Conservation (phyloP, 2,888 invertebrate species). For the Syrphus vitripennis region DNA sequence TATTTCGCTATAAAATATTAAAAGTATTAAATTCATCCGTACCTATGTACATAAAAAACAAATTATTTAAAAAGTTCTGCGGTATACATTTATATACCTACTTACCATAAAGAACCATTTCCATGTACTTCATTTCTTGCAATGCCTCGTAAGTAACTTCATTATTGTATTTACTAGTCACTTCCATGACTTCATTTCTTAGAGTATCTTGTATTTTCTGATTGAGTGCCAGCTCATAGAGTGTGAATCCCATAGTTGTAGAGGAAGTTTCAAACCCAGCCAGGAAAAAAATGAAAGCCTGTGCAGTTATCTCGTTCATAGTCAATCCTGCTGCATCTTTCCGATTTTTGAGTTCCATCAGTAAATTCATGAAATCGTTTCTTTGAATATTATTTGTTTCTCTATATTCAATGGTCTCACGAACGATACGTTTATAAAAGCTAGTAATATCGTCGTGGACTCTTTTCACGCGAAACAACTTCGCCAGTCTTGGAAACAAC, state of each 20-base stretch:
- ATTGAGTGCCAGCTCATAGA: conserved; percentile 77
- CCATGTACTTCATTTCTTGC: conserved; percentile 76
- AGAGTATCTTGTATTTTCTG: conserved; percentile 75
- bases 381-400: conserved; percentile 80
- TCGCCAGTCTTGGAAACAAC: conserved; percentile 75
- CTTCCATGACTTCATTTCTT: conserved; percentile 74
- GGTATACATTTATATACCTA: not conserved
- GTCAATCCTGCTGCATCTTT: conserved; percentile 72
- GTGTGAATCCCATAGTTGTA: conserved; percentile 83
- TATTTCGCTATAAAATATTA: too few relatives aligned
- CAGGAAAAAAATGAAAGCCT: conserved; percentile 77
- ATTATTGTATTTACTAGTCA: conserved; percentile 71
- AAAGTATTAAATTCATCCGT: not conserved
- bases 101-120: conserved; percentile 77
- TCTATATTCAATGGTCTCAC: conserved; percentile 79
- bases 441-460: conserved; percentile 75
- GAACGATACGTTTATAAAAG: conserved; percentile 81
- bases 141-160: conserved; percentile 76
- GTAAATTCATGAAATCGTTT: conserved; percentile 83
- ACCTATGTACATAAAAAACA: too few relatives aligned
- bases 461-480: conserved; percentile 73
- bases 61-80: too few relatives aligned
- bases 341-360: conserved; percentile 82
- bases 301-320: conserved; percentile 77
- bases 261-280: conserved; percentile 86